Conservation (phyloP, 2,113 vertebrate genomes). For the Sylvicapra grimmia region DNA sequence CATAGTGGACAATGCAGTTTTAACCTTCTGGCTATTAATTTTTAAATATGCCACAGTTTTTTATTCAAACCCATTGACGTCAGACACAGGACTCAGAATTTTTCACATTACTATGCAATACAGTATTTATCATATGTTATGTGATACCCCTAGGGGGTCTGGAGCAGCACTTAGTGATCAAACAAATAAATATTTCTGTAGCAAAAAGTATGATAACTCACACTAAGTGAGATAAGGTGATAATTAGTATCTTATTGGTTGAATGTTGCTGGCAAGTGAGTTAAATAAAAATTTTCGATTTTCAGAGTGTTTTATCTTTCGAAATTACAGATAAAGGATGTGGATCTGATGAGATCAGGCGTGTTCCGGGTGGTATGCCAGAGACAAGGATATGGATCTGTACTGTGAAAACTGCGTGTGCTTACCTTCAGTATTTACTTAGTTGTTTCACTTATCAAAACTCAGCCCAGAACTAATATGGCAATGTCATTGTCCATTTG, state of each 20-base stretch:
- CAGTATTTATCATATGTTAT: neutral
- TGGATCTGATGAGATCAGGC: neutral
- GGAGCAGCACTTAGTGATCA: neutral
- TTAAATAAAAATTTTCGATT: neutral
- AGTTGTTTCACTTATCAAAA: neutral
- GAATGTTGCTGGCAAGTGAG: neutral
- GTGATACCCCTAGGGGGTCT: neutral
- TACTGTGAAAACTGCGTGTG: neutral
- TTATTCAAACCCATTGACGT: neutral
- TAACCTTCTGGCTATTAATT: neutral
- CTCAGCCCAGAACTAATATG: neutral
- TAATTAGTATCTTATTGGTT: neutral
- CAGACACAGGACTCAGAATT: neutral
- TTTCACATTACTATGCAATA: neutral
- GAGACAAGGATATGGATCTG: neutral
- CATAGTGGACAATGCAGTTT: neutral
- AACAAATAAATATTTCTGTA: conserved; percentile 21
- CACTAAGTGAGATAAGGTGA: neutral
- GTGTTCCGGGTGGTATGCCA: no score
- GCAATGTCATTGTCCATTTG: neutral
- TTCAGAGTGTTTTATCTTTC: neutral
- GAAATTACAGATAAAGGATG: neutral
- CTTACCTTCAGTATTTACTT: neutral
- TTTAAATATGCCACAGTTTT: neutral
- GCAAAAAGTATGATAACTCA: neutral